Evolutionary conservation across 2,888 invertebrate species (phyloP), one percentile per base, ranked within the genome.

Genomic region (Ceramica pisi): DNA sequence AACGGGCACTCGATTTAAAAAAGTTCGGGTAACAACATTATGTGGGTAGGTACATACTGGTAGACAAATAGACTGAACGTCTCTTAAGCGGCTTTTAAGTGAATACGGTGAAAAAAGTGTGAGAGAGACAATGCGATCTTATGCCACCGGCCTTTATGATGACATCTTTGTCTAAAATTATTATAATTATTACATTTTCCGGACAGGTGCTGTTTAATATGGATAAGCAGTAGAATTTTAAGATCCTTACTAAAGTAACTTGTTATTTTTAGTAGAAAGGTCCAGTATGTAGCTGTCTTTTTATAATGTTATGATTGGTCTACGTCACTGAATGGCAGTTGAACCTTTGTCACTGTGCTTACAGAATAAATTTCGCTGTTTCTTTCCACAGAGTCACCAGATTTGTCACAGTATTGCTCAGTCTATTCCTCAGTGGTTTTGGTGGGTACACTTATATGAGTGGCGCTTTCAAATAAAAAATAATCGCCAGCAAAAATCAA

Each of bases 1-100:
- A 77, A 67, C 67, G 35, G 66, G 53, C 7, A 48, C 66, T 68
- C 71, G 70, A 74, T 78, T 71, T 31, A 59, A 71, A 41, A 82
- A 71, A 75, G 70, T 67, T 63, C 56, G 26, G 41, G 50, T 56
- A 73, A 62, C 35, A 60, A 48, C 21, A 76, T 66, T 71, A 55
- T n/a, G 46, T 64, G 31, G 31, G 48, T 64, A 62, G 21, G 8
- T 46, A 48, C 14, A 23, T 21, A 46, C 46, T 19, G 38, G 10
- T 50, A 12, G 12, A 9, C 4, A 2, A 23, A 19, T 38, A 8
- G n/a, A 57, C 21, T 38, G 35, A 38, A 5, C 9, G 57, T 21
- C 21, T 21, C 0, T 16, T 57, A 38, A 38, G 2, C 35, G 12
- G 12, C 56, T 56, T 1, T 56, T n/a, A 56, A 56, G 10, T 6